Percentiles rank a stretch among this genome's conserved stretches.
phyloP scores from a whole-genome alignment of 2,113 vertebrate species.

The Cheirogaleus medius region DNA sequence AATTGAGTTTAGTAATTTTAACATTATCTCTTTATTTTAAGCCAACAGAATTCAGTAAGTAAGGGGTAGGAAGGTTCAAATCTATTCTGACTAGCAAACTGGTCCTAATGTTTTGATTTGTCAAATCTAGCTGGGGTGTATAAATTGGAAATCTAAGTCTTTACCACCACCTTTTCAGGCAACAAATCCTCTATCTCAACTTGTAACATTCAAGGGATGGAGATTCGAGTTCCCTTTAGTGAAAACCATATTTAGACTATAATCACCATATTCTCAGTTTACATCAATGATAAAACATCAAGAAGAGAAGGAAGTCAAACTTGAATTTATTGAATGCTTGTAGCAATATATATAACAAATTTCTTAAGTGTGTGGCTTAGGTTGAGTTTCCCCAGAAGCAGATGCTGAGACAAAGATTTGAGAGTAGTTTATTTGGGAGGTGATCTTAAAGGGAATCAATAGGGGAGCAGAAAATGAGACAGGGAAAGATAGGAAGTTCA shows the following conservation, averaged over 20 bases:
- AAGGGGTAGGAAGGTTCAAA: neutral
- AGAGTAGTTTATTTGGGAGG: neutral
- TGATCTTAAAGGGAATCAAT: neutral
- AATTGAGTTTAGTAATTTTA: conserved; percentile 15
- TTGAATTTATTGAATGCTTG: neutral
- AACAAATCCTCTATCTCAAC: neutral
- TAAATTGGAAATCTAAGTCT: neutral
- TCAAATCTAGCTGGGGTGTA: neutral
- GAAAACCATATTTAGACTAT: neutral
- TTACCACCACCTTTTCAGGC: neutral
- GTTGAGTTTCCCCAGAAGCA: neutral
- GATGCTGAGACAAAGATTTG: neutral
- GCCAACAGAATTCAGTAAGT: neutral
- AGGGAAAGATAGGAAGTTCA: neutral
- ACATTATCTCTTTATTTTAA: neutral
- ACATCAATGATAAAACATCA: neutral
- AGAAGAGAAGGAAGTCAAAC: neutral
- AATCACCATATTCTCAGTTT: neutral
- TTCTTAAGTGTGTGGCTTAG: neutral
- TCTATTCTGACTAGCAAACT: neutral
- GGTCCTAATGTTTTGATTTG: neutral
- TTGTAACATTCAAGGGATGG: neutral
- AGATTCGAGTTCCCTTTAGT: neutral
- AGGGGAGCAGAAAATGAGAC: neutral
- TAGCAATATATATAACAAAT: neutral